Base-by-base conservation (phyloP, 23 tunicate species). In the Phallusia fumigata region DNA sequence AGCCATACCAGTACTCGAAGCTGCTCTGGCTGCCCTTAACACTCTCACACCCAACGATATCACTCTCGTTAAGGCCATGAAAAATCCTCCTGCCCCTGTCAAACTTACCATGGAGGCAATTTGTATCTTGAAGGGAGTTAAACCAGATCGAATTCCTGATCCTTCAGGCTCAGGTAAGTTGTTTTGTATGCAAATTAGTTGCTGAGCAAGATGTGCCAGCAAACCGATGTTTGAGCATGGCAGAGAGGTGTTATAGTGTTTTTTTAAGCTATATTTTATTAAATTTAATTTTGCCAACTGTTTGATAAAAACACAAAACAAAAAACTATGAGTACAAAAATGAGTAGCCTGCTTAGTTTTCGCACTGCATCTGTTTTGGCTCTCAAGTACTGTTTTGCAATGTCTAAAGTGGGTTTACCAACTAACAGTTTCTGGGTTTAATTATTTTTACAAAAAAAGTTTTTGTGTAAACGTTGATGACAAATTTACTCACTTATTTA, bases 1-100 rank as follows among this genome's bases (percentile, higher is more conserved):
- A 65, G 99, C 99, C n/a, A 91, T 96, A 36, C 99, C 99, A 33
- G 89, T 91, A 0, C 77, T 96, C 72, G 99, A 96, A 76, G 88
- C 96, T 30, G 99, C 99, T 19, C 36, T 96, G 83, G 53, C 92
- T 64, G 99, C 95, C 28, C 69, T 95, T 18, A 95, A 95, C 75
- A 95, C 98, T 22, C 91, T 95, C 35, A 87, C 91, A 12, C 93
- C 99, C 18, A 81, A 85, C 30, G 99, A 96, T 84, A 96, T 96
- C 74, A 91, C 96, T 31, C 82, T 96, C 0, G 99, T 96, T 36
- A 96, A 96, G 58, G 84, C 96, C 5, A 88, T 96, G 93, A 91
- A 88, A 53, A 91, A 88, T 79, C 99, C 99, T 12, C 99, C 99
- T 26, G 85, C 90, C 44, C 83, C 92, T 30, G 96, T 96, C 80